phyloP scores from a whole-genome alignment of 2,888 invertebrate species.

The Lithophane socia region DNA sequence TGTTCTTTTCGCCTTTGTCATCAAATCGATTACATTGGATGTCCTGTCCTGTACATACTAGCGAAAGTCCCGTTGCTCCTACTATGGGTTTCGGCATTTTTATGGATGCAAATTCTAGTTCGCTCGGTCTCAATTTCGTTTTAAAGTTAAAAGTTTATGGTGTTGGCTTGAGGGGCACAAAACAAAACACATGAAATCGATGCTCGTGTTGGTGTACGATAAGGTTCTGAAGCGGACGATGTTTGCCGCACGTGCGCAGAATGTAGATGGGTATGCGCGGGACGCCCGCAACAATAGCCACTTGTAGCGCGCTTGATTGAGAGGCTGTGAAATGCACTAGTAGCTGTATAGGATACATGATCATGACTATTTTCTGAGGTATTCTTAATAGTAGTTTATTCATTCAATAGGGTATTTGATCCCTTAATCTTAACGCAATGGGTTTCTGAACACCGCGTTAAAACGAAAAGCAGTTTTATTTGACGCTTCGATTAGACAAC shows the following conservation, averaged over 20 bases:
- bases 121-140: constrained; percentile 37
- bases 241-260: constrained; percentile 71
- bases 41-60: neutral
- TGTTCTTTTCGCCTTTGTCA: constrained; percentile 45
- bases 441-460: neutral
- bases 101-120: constrained; percentile 14
- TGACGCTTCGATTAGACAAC: neutral
- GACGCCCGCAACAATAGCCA: constrained; percentile 13
- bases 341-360: neutral
- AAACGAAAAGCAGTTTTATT: neutral
- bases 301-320: constrained; percentile 20
- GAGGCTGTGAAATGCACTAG: constrained; percentile 21
- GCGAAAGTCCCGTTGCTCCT: constrained; percentile 2
- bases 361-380: neutral
- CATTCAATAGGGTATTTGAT: neutral
- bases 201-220: constrained; percentile 50
- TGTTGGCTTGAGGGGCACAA: constrained; percentile 45
- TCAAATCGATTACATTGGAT: constrained; percentile 20
- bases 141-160: constrained; percentile 44
- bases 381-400: neutral
- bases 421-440: neutral
- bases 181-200: constrained; percentile 68
- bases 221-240: constrained; percentile 54
- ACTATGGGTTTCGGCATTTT: neutral
- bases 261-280: constrained; percentile 59